Conservation (phyloP, 2,888 invertebrate genomes). For the Scelioninae gen. 1 region DNA sequence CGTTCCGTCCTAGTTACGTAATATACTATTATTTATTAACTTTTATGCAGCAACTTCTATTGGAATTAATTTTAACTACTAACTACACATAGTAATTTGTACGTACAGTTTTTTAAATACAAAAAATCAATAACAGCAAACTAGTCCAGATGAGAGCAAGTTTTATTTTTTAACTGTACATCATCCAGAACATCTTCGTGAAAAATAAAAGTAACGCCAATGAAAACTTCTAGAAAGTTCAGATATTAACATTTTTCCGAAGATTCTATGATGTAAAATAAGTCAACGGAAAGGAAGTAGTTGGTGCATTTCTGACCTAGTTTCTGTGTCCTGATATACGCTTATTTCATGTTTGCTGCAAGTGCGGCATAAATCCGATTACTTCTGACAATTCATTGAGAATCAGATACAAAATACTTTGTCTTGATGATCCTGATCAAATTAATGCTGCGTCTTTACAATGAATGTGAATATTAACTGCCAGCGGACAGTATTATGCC, state of each 20-base stretch:
- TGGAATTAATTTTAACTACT: too few relatives aligned
- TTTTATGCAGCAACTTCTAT: too few relatives aligned
- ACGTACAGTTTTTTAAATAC: too few relatives aligned
- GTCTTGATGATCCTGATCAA: constrained; percentile 11
- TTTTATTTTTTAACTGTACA: too few relatives aligned
- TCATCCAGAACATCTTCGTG: too few relatives aligned
- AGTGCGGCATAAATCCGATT: constrained; percentile 16
- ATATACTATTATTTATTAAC: too few relatives aligned
- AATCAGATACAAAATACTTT: constrained; percentile 12
- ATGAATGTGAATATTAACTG: neutral
- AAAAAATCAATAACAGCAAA: too few relatives aligned
- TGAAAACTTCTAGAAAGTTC: constrained; percentile 5
- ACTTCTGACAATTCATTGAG: constrained; percentile 7
- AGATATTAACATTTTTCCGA: constrained; percentile 35
- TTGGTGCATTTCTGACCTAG: constrained; percentile 48
- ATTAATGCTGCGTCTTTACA: neutral
- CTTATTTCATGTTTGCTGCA: constrained; percentile 23
- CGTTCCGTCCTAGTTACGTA: too few relatives aligned
- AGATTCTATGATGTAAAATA: constrained; percentile 16
- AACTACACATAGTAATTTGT: too few relatives aligned
- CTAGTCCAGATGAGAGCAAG: too few relatives aligned
- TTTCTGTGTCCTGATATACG: constrained; percentile 15
- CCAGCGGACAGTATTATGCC: neutral
- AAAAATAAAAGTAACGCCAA: neutral
- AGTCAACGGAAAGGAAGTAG: constrained; percentile 20